Conservation (phyloP, 1,140 invertebrate genomes). For the Ladona fulva region DNA sequence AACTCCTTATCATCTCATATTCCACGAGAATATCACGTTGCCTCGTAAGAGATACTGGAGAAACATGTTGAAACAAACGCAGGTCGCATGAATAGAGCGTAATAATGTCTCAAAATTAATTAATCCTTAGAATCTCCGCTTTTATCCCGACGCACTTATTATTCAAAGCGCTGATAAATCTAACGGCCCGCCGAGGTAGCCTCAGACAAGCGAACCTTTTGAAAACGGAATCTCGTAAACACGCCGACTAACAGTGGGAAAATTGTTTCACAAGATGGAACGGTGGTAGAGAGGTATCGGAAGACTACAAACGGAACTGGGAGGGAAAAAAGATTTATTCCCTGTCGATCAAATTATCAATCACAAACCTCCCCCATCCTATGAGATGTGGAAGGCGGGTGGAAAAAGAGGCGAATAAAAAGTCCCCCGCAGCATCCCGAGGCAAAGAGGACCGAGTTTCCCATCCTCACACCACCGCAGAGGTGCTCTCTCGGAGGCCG, state of each 20-base stretch:
- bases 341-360: conserved; percentile 9
- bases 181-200: too few species aligned
- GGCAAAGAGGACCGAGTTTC: neutral
- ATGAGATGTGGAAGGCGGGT: neutral
- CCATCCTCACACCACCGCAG: neutral
- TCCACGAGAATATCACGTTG: too few species aligned
- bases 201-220: too few species aligned
- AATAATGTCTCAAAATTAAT: too few species aligned
- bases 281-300: neutral
- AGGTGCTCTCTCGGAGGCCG: neutral
- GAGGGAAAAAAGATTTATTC: conserved; percentile 1
- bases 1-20: too few species aligned
- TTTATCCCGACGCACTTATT: too few species aligned
- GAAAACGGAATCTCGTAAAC: neutral
- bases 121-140: too few species aligned
- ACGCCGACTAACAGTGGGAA: neutral
- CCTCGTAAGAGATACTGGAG: too few species aligned
- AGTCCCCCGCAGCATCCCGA: neutral
- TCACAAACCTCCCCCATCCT: neutral
- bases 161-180: too few species aligned
- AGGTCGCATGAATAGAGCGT: too few species aligned
- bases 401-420: neutral
- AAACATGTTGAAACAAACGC: too few species aligned
- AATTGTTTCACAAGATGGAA: conserved; percentile 1
- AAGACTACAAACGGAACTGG: neutral